These are phyloP conservation scores for Galaxea fascicularis DNA, from an alignment of 92 coral and sea anemone species.

Conservation along the genomic window DNA sequence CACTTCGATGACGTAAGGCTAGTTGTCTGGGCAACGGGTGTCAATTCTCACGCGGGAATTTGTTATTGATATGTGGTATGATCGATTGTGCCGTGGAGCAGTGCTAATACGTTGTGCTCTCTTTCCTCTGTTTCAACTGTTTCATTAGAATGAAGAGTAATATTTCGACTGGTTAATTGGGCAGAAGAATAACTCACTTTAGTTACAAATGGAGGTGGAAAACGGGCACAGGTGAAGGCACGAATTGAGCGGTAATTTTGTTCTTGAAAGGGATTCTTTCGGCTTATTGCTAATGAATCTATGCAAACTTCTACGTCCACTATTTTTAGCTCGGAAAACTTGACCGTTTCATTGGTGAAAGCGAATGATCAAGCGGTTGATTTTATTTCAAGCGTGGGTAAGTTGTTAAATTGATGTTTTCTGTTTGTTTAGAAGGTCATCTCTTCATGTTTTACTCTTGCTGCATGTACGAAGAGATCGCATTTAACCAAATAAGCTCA, in stretches of 20 bases:
- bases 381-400: constrained; percentile 81
- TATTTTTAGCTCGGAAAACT: constrained; percentile 35
- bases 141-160: background rate
- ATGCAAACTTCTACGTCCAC: background rate
- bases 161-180: constrained; percentile 1
- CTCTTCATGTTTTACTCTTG: background rate
- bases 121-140: constrained; percentile 5
- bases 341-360: constrained; percentile 22
- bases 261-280: background rate
- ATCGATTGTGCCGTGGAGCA: background rate
- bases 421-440: background rate
- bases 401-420: constrained; percentile 24
- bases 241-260: background rate
- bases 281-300: background rate
- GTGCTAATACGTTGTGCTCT: constrained; percentile 6
- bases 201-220: constrained; percentile 32
- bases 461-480: background rate
- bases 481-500: background rate
- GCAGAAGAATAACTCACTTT: background rate
- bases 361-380: constrained; percentile 84
- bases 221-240: constrained; percentile 31
- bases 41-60: constrained; percentile 57
- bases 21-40: constrained; percentile 28
- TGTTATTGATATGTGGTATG: constrained; percentile 53
- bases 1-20: constrained; percentile 35